Percentiles rank a stretch among this genome's conserved stretches.
phyloP scores from a whole-genome alignment of 1,140 invertebrate genomes.

The Spodoptera frugiperda region DNA sequence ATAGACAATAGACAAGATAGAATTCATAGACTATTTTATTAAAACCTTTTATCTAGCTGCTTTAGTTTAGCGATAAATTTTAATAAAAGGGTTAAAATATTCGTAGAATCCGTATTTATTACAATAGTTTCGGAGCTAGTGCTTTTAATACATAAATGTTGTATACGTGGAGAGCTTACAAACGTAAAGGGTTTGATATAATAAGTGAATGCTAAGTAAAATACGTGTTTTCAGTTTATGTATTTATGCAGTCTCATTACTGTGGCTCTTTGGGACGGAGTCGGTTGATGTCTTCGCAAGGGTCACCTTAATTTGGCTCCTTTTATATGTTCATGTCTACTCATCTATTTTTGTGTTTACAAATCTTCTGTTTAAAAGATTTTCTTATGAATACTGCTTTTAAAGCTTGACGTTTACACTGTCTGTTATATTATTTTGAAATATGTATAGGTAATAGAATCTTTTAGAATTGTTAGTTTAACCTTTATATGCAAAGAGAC shows the following conservation, averaged over 20 bases:
- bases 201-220: conserved; percentile 15
- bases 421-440: no score
- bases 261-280: conserved; percentile 7
- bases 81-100: no score
- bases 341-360: conserved; percentile 35
- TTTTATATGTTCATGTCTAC: conserved; percentile 27
- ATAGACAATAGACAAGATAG: no score
- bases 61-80: no score
- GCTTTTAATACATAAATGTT: conserved; percentile 1
- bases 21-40: no score
- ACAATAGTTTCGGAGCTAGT: not conserved
- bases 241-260: conserved; percentile 42
- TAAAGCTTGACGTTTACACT: no score
- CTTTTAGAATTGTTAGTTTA: no score
- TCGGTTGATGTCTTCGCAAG: conserved; percentile 2
- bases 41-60: no score
- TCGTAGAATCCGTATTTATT: no score
- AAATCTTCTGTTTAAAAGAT: not conserved
- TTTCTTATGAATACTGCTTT: not conserved
- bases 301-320: conserved; percentile 40
- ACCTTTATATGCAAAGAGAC: not conserved
- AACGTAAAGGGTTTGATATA: conserved; percentile 11
- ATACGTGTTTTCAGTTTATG: conserved; percentile 27
- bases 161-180: conserved; percentile 1
- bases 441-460: no score